phyloP scores from a whole-genome alignment of 2,888 invertebrate species.

The Drosophila colorata region DNA sequence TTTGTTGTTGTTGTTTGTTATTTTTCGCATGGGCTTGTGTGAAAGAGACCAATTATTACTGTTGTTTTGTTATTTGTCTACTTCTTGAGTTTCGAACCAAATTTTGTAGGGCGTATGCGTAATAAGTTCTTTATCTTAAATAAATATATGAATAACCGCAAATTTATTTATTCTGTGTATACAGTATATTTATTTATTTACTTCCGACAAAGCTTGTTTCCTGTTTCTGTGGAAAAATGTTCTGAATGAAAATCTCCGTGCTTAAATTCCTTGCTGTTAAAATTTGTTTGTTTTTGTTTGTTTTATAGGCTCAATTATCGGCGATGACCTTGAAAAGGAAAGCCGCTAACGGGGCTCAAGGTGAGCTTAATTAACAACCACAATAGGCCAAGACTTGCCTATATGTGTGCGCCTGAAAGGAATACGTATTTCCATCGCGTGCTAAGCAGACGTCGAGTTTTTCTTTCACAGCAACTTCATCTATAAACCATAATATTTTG shows the following conservation, averaged over 20 bases:
- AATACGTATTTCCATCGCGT: constrained; percentile 63
- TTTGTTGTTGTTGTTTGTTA: constrained; percentile 42
- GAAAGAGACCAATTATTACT: constrained; percentile 14
- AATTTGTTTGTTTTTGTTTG: constrained; percentile 21
- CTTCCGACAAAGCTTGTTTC: background rate
- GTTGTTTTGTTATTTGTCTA: constrained; percentile 12
- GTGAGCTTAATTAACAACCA: constrained; percentile 75
- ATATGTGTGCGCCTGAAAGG: constrained; percentile 8
- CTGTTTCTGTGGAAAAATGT: background rate
- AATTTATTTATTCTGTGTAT: background rate
- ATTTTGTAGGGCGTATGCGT: constrained; percentile 32
- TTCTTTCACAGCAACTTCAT: constrained; percentile 19
- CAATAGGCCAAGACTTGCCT: constrained; percentile 40
- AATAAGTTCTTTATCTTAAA: constrained; percentile 16
- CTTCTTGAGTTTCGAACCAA: constrained; percentile 6
- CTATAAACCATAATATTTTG: constrained; percentile 18
- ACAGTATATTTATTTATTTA: background rate
- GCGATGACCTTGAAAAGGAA: constrained; percentile 66
- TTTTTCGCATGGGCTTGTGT: constrained; percentile 18
- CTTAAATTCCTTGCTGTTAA: constrained; percentile 7
- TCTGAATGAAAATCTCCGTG: background rate
- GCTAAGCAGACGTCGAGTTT: constrained; percentile 44
- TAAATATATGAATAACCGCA: background rate
- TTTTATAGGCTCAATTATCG: constrained; percentile 65
- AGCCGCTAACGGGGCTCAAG: constrained; percentile 58